A percentile compares a stretch with the other conserved stretches of the same genome.
These are phyloP conservation scores for Trinorchestia longiramus DNA, from an alignment of 1,140 invertebrate genomes.

Conservation along the genomic window DNA sequence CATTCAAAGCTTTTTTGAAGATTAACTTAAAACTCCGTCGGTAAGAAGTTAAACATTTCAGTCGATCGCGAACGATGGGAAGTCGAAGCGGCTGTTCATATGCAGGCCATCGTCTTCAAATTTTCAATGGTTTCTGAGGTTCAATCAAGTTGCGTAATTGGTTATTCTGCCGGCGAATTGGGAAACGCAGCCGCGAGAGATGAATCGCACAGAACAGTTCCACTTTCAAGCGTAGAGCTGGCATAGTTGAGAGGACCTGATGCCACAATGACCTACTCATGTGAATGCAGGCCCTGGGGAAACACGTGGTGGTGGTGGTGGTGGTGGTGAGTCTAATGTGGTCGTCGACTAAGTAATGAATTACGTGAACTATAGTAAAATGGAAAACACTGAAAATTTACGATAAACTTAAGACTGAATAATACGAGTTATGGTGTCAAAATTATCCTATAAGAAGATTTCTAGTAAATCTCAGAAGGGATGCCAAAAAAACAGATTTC, in stretches of 20 bases:
- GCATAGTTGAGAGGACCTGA: background rate
- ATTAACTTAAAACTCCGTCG: background rate
- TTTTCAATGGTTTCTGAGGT: background rate
- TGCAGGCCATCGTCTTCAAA: background rate
- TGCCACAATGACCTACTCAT: background rate
- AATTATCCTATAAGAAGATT: too few relatives aligned
- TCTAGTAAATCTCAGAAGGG: too few relatives aligned
- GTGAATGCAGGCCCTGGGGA: background rate
- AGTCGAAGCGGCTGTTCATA: background rate
- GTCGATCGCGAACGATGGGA: background rate
- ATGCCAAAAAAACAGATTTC: too few relatives aligned
- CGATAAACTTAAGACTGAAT: too few relatives aligned
- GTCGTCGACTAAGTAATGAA: background rate
- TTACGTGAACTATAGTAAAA: background rate
- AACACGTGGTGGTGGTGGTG: too few relatives aligned
- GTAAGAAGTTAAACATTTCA: background rate
- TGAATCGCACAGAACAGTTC: background rate
- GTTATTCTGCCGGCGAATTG: constrained; percentile 13
- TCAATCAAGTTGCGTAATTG: constrained; percentile 36
- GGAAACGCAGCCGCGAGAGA: background rate
- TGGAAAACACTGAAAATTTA: background rate
- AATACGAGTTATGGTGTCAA: too few relatives aligned
- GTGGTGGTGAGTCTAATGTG: background rate
- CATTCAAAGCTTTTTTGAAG: background rate
- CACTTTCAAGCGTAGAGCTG: background rate